Conservation (phyloP, 2,797 vertebrate genomes). For the Arctocebus calabarensis region DNA sequence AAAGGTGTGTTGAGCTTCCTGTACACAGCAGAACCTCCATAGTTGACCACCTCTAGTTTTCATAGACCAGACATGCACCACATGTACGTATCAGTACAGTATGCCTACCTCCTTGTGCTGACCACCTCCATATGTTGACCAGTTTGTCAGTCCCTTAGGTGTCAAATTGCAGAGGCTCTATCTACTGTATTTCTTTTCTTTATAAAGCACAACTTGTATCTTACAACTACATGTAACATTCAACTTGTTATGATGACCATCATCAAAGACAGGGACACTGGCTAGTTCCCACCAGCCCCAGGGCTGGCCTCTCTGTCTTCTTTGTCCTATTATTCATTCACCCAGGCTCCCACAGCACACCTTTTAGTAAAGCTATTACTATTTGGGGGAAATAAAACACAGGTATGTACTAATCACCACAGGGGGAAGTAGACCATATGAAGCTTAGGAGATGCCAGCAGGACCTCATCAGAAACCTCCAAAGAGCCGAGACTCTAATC, state of each 20-base stretch:
- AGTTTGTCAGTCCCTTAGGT: no score
- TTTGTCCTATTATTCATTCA: conserved; percentile 57
- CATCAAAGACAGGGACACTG: conserved; percentile 84
- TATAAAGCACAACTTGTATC: conserved; percentile 78
- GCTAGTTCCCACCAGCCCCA: conserved; percentile 58
- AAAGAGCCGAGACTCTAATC: neutral
- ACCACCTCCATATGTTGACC: no score
- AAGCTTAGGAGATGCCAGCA: neutral
- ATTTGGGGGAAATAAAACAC: conserved; percentile 41
- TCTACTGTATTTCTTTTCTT: no score
- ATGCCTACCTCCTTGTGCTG: no score
- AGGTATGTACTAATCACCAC: conserved; percentile 60
- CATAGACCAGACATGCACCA: no score
- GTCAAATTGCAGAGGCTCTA: no score
- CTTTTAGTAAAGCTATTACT: conserved; percentile 62
- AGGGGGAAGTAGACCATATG: neutral
- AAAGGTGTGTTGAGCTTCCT: conserved; percentile 86
- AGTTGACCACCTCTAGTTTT: no score
- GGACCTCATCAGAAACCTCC: conserved; percentile 28
- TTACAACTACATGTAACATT: conserved; percentile 86
- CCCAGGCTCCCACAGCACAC: conserved; percentile 1
- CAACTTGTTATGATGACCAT: conserved; percentile 89
- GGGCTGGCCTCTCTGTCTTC: conserved; percentile 34
- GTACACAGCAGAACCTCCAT: neutral
- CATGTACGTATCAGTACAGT: no score